Percentiles rank a stretch among this genome's conserved stretches.
Evolutionary conservation across 2,888 invertebrate genomes (phyloP).

Genomic region (Zele albiditarsus): DNA sequence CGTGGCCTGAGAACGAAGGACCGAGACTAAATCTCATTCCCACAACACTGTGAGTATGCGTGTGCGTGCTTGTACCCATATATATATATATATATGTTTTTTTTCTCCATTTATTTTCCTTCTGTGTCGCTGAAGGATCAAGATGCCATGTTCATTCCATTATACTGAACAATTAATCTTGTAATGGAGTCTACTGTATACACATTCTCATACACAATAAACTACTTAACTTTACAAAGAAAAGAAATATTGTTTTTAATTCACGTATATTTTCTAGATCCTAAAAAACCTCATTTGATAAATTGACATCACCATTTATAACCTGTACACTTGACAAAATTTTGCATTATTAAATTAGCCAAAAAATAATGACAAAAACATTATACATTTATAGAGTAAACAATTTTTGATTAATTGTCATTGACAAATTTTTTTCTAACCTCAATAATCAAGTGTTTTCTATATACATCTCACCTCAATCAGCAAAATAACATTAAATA

Average conservation of each 20-base stretch:
- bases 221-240: constrained; percentile 22
- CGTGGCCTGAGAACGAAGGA: constrained; percentile 62
- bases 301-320: too few species aligned
- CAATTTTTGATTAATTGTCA: too few species aligned
- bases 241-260: background rate
- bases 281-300: too few species aligned
- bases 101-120: constrained; percentile 21
- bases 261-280: too few species aligned
- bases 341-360: too few species aligned
- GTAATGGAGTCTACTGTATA: background rate
- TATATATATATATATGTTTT: constrained; percentile 12
- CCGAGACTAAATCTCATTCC: constrained; percentile 69
- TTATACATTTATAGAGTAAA: too few species aligned
- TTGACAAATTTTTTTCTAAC: too few species aligned
- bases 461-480: too few species aligned
- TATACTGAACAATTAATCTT: constrained; percentile 37
- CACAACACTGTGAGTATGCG: constrained; percentile 55
- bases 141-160: constrained; percentile 9
- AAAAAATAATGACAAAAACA: too few species aligned
- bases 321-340: too few species aligned
- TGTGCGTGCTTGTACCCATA: constrained; percentile 5
- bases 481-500: too few species aligned
- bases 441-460: too few species aligned
- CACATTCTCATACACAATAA: constrained; percentile 26
- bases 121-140: background rate